Evolutionary conservation across 2,113 vertebrate genomes (phyloP), one percentile per base, ranked within the genome.

Genomic region (Aspiorhynchus laticeps): DNA sequence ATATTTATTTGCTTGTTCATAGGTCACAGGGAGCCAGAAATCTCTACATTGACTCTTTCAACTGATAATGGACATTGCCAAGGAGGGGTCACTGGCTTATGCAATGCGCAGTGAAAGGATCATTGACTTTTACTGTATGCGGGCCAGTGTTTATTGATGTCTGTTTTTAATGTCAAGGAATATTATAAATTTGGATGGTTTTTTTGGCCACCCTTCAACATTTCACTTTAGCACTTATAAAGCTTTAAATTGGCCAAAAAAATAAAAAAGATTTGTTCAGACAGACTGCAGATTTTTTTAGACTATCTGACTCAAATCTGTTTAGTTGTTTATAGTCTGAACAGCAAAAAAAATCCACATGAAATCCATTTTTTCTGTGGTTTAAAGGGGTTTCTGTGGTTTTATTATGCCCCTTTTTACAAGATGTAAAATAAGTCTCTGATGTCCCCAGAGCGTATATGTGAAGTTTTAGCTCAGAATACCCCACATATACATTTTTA

Each of bases 1-100:
- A 83, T 17, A 7, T 78, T 86, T 80, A 78, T 77, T 56, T 17
- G 71, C 74, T 83, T 43, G 43, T 86, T 83, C 63, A 80, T 56
- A 56, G 56, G 73, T 63, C 17, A 86, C 7, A 2, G 24, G 15
- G 28, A 46, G 74, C 53, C 38, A 4, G 51, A 83, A 79, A 75
- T 53, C 67, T 69, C 81, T 83, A 85, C 78, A 89, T 33, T 31
- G 79, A 78, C 82, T 89, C 63, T 56, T 86, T 21, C 17, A 51
- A 48, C 41, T 51, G 81, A 85, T 80, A 26, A 75, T 71, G 36
- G 26, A 75, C 24, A 26, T 73, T 28, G 73, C 26, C 63, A 15
- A 74, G 31, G 46, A 61, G 48, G n/a, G 24, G 48, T 69, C 19
- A 76, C 19, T 61, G 53, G 53, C 33, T 38, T 59, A 59, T 36